phyloP scores from a whole-genome alignment of 2,888 invertebrate species.

The Apodemia mormo region DNA sequence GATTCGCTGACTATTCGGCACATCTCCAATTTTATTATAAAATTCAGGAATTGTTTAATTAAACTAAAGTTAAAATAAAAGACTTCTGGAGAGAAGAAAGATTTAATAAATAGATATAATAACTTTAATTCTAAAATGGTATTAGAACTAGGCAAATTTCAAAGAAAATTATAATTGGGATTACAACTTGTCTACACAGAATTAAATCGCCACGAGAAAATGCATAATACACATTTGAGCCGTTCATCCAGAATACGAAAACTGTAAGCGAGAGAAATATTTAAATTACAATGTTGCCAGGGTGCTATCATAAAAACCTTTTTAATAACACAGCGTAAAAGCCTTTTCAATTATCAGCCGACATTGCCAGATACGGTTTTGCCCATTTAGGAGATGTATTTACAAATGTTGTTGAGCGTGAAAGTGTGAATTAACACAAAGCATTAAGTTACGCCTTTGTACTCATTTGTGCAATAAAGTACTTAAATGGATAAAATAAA shows the following conservation, averaged over 20 bases:
- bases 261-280: slow-evolving; percentile 7
- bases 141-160: slow-evolving; percentile 66
- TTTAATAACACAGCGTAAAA: slow-evolving; percentile 7
- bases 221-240: slow-evolving; percentile 18
- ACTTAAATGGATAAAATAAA: no score
- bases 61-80: slow-evolving; percentile 48
- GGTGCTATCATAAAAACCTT: slow-evolving; percentile 12
- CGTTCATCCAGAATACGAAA: slow-evolving; percentile 3
- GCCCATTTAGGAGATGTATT: background rate
- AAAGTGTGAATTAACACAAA: no score
- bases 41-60: background rate
- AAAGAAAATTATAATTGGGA: slow-evolving; percentile 59
- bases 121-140: slow-evolving; percentile 73
- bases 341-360: background rate
- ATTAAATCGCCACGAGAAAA: slow-evolving; percentile 30
- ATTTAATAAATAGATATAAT: slow-evolving; percentile 80
- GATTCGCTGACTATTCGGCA: no score
- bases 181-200: slow-evolving; percentile 65
- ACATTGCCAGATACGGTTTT: background rate
- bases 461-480: no score
- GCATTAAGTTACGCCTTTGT: no score
- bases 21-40: no score
- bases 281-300: slow-evolving; percentile 4
- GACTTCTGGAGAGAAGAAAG: slow-evolving; percentile 70
- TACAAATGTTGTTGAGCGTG: background rate